phyloP scores from a whole-genome alignment of 2,797 vertebrate species.

The Pseudochirops corinnae region DNA sequence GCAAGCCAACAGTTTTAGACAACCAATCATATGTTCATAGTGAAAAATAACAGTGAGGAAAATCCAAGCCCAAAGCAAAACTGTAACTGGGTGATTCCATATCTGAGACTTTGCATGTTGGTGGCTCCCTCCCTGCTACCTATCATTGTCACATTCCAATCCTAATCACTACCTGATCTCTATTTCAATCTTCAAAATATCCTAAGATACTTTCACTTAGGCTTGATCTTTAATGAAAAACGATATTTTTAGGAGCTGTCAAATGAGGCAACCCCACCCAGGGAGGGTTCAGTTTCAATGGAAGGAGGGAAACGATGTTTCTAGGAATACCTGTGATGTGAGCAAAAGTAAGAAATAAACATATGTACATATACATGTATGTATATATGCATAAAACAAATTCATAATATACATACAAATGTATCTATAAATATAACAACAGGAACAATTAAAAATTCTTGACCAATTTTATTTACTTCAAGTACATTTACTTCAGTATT shows the following conservation, averaged over 20 bases:
- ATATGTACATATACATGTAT: background rate
- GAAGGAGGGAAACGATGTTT: background rate
- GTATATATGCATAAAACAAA: background rate
- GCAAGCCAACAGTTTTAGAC: background rate
- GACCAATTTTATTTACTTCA: conserved; percentile 7
- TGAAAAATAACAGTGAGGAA: conserved; percentile 1
- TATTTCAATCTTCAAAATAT: background rate
- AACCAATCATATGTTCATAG: background rate
- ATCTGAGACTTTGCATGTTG: background rate
- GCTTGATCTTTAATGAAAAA: background rate
- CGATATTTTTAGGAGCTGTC: background rate
- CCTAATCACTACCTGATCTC: background rate
- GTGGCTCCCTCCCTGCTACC: background rate
- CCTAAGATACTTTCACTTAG: background rate
- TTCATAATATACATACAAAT: no score
- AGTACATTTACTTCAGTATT: background rate
- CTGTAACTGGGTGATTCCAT: background rate
- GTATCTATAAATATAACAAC: background rate
- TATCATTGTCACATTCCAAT: background rate
- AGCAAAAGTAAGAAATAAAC: background rate
- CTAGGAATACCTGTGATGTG: background rate
- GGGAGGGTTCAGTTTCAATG: background rate
- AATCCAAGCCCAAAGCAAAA: background rate
- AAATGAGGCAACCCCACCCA: background rate
- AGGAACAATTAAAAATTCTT: background rate